Conservation (phyloP, 2,797 vertebrate genomes). For the Acropternis orthonyx region DNA sequence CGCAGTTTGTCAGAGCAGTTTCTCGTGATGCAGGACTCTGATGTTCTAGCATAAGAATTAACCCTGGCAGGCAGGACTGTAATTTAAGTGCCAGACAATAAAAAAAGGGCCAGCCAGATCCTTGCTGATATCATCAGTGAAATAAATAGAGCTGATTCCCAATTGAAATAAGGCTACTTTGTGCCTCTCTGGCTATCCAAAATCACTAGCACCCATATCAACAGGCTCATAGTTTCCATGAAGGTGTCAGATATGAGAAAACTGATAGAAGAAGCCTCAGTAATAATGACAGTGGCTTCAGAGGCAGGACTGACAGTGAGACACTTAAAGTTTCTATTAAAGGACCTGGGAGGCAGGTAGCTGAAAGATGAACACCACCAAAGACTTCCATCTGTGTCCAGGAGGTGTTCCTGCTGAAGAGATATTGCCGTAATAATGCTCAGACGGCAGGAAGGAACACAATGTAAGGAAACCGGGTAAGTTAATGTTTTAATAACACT, state of each 20-base stretch:
- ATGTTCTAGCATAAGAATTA: neutral
- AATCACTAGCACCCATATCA: neutral
- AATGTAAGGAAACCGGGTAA: neutral
- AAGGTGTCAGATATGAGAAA: neutral
- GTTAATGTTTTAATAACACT: conserved; percentile 68
- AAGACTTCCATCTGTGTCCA: neutral
- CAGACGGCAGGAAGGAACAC: neutral
- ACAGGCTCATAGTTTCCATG: neutral
- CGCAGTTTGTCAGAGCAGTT: accelerated
- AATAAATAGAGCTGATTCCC: neutral
- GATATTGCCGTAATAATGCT: neutral
- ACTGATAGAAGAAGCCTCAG: neutral
- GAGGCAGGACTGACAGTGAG: neutral
- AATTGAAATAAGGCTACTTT: neutral
- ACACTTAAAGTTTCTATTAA: neutral
- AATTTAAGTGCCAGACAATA: neutral
- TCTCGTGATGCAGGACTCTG: neutral
- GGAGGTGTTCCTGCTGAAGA: neutral
- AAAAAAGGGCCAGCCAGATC: neutral
- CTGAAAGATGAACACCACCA: neutral
- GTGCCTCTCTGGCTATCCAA: neutral
- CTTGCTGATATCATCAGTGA: neutral
- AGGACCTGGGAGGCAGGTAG: neutral
- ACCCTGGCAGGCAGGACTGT: neutral
- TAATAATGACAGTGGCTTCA: neutral